A percentile compares a stretch with the other conserved stretches of the same genome.
These are phyloP conservation scores for Gari tellinella DNA, from an alignment of 2,888 invertebrate species.

Conservation along the genomic window DNA sequence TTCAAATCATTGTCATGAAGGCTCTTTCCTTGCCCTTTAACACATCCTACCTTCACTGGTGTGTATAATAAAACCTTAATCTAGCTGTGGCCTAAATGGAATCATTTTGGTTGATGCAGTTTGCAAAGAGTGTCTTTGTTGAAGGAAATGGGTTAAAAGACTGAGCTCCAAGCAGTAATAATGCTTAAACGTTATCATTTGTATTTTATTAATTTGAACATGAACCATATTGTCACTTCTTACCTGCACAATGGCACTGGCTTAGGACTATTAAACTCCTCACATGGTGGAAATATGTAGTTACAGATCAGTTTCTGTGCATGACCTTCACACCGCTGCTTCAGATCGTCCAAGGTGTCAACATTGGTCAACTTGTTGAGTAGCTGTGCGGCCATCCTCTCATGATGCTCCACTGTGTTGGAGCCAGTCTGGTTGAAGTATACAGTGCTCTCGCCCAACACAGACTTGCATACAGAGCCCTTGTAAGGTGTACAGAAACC, in stretches of 20 bases:
- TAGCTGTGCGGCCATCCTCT: slow-evolving; percentile 63
- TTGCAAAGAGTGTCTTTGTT: no score
- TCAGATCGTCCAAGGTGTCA: slow-evolving; percentile 35
- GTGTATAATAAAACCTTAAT: no score
- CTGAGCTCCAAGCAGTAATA: no score
- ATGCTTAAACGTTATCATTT: no score
- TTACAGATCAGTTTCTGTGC: slow-evolving; percentile 96
- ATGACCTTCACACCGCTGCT: slow-evolving; percentile 89
- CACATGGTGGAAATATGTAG: slow-evolving; percentile 95
- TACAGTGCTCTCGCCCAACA: slow-evolving; percentile 64
- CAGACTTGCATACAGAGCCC: slow-evolving; percentile 69
- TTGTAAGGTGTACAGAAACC: slow-evolving; percentile 73
- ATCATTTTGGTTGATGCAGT: no score
- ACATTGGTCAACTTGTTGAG: slow-evolving; percentile 59
- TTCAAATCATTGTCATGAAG: no score
- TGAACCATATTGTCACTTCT: no score
- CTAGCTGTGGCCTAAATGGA: no score
- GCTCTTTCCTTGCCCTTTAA: no score
- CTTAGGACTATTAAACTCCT: slow-evolving; percentile 32
- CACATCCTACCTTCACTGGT: no score
- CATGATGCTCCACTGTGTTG: slow-evolving; percentile 58
- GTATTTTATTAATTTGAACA: no score
- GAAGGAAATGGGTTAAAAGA: no score
- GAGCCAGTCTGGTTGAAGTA: slow-evolving; percentile 59
- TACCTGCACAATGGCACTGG: slow-evolving; percentile 74